Evolutionary conservation across 2,113 vertebrate genomes (phyloP).

Genomic region (Gymnobelideus leadbeateri): DNA sequence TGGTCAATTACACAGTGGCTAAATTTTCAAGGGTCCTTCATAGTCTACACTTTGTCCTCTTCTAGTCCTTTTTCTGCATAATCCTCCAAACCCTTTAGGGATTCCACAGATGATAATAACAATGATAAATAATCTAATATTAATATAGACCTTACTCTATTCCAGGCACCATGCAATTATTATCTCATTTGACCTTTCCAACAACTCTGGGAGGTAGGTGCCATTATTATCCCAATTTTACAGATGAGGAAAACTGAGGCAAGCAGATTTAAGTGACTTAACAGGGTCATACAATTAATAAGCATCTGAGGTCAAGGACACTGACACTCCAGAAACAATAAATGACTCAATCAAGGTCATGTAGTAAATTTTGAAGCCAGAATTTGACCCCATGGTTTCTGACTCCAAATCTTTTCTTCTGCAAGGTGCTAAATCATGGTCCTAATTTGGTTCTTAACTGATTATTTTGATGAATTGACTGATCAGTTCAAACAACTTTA

Average conservation of each 20-base stretch:
- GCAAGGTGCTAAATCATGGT: too few relatives aligned
- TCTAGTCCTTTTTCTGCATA: background rate
- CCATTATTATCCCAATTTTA: background rate
- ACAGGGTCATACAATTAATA: background rate
- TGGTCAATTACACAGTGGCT: background rate
- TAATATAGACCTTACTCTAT: background rate
- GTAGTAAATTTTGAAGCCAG: background rate
- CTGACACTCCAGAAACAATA: background rate
- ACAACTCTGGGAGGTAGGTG: background rate
- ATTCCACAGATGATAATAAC: background rate
- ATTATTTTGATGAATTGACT: too few relatives aligned
- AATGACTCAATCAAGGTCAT: background rate
- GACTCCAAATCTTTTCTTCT: background rate
- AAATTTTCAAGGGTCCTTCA: background rate
- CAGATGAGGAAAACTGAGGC: background rate
- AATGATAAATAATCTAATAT: background rate
- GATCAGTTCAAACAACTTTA: too few relatives aligned
- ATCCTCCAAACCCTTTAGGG: background rate
- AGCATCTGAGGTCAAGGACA: background rate
- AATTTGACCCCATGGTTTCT: background rate
- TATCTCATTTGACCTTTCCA: background rate
- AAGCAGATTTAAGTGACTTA: background rate
- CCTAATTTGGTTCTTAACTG: too few relatives aligned
- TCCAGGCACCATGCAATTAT: background rate
- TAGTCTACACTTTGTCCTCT: background rate